phyloP scores from a whole-genome alignment of 2,113 vertebrate species.

The Ascaphus truei region DNA sequence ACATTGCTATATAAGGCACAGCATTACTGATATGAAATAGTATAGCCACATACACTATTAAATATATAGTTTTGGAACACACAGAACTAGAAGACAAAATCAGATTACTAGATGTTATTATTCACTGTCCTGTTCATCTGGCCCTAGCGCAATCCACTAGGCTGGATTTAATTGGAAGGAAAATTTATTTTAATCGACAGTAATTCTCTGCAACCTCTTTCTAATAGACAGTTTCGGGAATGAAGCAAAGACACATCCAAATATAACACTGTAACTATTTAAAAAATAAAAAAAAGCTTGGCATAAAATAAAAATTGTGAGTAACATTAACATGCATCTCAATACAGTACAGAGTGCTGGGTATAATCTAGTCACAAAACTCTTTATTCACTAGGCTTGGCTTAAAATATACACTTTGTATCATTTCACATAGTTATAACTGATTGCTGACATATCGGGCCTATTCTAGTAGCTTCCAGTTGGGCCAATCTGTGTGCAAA shows the following conservation, averaged over 20 bases:
- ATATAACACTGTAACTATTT: not conserved
- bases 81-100: not conserved
- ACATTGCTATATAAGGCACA: too few species aligned
- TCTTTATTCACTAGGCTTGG: too few species aligned
- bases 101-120: not conserved
- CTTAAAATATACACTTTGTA: too few species aligned
- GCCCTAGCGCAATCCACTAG: not conserved
- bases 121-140: not conserved
- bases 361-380: too few species aligned
- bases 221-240: not conserved
- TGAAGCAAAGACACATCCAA: slow-evolving; percentile 5
- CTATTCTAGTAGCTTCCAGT: too few species aligned
- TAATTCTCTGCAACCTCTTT: not conserved
- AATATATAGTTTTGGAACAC: not conserved
- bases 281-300: slow-evolving; percentile 12
- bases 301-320: too few species aligned
- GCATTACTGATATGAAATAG: too few species aligned
- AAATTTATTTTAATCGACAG: slow-evolving; percentile 2
- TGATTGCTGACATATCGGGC: too few species aligned
- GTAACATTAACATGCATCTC: too few species aligned
- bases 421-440: too few species aligned
- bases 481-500: too few species aligned
- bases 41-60: not conserved
- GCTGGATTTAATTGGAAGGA: not conserved
- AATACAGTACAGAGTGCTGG: too few species aligned